phyloP scores from a whole-genome alignment of 2,888 invertebrate species.

The Caenorhabditis japonica region DNA sequence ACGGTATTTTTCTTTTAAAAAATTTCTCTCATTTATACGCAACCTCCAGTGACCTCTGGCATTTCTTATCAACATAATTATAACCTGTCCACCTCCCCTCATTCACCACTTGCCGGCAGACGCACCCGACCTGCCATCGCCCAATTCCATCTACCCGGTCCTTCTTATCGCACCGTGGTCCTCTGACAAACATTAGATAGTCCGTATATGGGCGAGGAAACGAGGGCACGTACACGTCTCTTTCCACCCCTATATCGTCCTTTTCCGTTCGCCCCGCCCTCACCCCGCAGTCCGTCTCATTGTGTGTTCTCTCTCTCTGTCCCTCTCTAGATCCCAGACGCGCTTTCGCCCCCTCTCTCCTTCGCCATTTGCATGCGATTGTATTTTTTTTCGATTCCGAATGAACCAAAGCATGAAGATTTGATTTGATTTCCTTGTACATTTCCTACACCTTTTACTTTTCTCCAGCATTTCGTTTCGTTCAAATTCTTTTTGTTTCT shows the following conservation, averaged over 20 bases:
- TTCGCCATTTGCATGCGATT: conserved; percentile 48
- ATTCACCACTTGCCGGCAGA: conserved; percentile 41
- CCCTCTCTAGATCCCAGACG: conserved; percentile 30
- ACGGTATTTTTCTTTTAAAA: too few species aligned
- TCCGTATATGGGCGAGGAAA: conserved; percentile 34
- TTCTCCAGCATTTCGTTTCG: too few species aligned
- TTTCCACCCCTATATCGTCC: conserved; percentile 15
- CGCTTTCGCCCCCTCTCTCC: conserved; percentile 42
- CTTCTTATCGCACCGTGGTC: conserved; percentile 38
- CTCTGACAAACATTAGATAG: conserved; percentile 27
- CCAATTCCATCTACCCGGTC: conserved; percentile 1
- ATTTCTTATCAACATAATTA: conserved; percentile 31
- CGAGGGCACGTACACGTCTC: conserved; percentile 24
- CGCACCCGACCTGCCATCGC: conserved; percentile 19
- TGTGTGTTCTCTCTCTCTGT: conserved; percentile 46
- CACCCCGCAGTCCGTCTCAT: conserved; percentile 35
- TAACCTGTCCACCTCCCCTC: conserved; percentile 18
- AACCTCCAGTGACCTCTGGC: background rate
- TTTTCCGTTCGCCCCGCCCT: conserved; percentile 44
- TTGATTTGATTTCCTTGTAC: conserved; percentile 39
- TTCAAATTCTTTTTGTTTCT: background rate
- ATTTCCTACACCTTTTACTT: conserved; percentile 22
- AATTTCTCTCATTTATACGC: too few species aligned
- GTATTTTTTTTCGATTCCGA: conserved; percentile 31
- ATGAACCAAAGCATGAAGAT: conserved; percentile 45